A percentile compares a stretch with the other conserved stretches of the same genome.
Conservation (phyloP, 2,888 invertebrate species). For the Melanostoma mellinum region DNA sequence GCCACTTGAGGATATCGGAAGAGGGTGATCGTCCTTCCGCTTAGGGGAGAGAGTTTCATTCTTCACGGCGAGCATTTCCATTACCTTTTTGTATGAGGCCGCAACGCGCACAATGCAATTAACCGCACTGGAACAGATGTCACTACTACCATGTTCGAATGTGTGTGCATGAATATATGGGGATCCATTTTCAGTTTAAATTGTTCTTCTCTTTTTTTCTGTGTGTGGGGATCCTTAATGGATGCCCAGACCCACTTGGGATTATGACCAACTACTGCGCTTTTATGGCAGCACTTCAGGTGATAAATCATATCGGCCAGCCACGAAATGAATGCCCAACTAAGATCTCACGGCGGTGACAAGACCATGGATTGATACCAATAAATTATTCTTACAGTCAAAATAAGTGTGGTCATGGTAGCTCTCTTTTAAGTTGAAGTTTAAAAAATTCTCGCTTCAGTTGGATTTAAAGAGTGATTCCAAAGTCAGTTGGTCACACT, state of each 20-base stretch:
- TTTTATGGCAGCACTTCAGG: constrained; percentile 65
- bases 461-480: too few species aligned
- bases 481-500: constrained; percentile 1
- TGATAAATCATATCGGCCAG: constrained; percentile 71
- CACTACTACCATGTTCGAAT: constrained; percentile 15
- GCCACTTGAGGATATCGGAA: constrained; percentile 49
- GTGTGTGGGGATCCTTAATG: constrained; percentile 62
- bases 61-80: constrained; percentile 7
- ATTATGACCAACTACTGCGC: constrained; percentile 69
- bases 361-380: constrained; percentile 70
- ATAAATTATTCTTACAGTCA: constrained; percentile 56
- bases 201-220: too few species aligned
- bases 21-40: constrained; percentile 61
- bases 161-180: not conserved
- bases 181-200: too few species aligned
- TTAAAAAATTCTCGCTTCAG: too few species aligned
- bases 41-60: constrained; percentile 27
- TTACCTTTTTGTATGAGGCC: constrained; percentile 7
- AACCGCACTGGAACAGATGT: constrained; percentile 62
- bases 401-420: constrained; percentile 5
- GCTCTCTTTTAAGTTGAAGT: not conserved
- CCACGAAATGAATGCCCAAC: constrained; percentile 60
- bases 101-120: constrained; percentile 33
- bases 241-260: constrained; percentile 44
- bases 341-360: constrained; percentile 72